These are phyloP conservation scores for Toxotes chatareus DNA, from an alignment of 2,113 vertebrate genomes.

Conservation along the genomic window DNA sequence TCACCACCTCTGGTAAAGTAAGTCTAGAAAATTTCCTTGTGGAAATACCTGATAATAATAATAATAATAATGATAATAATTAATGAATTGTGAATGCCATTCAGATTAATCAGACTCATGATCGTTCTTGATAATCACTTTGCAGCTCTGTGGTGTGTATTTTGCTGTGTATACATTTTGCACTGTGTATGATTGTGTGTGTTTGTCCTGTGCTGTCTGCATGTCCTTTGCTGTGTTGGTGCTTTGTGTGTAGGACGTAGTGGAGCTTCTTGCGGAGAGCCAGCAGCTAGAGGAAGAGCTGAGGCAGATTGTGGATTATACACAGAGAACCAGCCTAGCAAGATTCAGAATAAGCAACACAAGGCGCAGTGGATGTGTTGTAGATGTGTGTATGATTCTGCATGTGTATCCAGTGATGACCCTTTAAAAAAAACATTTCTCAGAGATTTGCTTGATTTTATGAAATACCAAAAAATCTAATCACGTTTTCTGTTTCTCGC, in stretches of 20 bases:
- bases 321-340: constrained; percentile 61
- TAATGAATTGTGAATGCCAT: neutral
- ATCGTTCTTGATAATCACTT: neutral
- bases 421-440: neutral
- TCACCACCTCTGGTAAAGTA: neutral
- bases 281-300: constrained; percentile 66
- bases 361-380: constrained; percentile 47
- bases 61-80: too few species aligned
- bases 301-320: constrained; percentile 60
- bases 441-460: constrained; percentile 1
- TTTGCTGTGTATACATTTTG: constrained; percentile 34
- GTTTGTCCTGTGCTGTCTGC: constrained; percentile 50
- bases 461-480: neutral
- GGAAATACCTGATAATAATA: neutral
- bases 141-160: constrained; percentile 13
- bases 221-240: constrained; percentile 35
- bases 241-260: constrained; percentile 53
- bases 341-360: constrained; percentile 61
- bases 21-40: neutral
- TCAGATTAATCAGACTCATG: neutral
- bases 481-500: neutral
- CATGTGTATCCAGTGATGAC: constrained; percentile 17
- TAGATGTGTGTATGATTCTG: constrained; percentile 68
- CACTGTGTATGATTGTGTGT: constrained; percentile 21
- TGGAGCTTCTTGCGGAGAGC: constrained; percentile 59